Percentiles rank a stretch among this genome's conserved stretches.
Evolutionary conservation across 2,797 vertebrate species (phyloP).

Genomic region (Emydoidea blandingii): DNA sequence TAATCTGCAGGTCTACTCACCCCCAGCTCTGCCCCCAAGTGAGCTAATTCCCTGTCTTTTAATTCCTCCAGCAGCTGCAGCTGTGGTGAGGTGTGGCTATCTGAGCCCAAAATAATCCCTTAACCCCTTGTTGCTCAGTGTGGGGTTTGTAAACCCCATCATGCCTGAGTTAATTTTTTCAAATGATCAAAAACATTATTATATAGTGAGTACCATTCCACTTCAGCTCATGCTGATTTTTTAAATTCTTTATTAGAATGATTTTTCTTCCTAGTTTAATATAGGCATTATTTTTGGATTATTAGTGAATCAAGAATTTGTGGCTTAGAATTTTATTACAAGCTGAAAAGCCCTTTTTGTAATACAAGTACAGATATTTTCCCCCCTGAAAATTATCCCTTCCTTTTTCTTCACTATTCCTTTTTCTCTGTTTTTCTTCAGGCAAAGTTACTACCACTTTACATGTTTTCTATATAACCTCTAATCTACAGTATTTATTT

Average conservation of each 20-base stretch:
- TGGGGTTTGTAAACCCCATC: too few species aligned
- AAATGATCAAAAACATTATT: constrained; percentile 41
- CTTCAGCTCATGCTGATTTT: constrained; percentile 56
- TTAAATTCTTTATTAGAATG: constrained; percentile 62
- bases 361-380: neutral
- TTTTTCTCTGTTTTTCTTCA: constrained; percentile 28
- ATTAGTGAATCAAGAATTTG: constrained; percentile 49
- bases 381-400: neutral
- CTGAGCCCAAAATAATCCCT: too few species aligned
- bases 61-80: too few species aligned
- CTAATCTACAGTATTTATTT: neutral
- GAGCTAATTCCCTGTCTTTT: too few species aligned
- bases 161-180: constrained; percentile 24
- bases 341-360: constrained; percentile 66
- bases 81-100: too few species aligned
- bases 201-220: constrained; percentile 41
- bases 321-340: constrained; percentile 64
- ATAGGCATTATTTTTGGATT: constrained; percentile 54
- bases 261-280: constrained; percentile 57
- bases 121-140: too few species aligned
- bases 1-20: too few species aligned
- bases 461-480: neutral
- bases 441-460: neutral
- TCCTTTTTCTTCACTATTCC: neutral
- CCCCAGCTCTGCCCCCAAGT: too few species aligned